Percentiles rank a stretch among this genome's conserved stretches.
Conservation (phyloP, 2,113 vertebrate genomes). For the Perca schrenkii region DNA sequence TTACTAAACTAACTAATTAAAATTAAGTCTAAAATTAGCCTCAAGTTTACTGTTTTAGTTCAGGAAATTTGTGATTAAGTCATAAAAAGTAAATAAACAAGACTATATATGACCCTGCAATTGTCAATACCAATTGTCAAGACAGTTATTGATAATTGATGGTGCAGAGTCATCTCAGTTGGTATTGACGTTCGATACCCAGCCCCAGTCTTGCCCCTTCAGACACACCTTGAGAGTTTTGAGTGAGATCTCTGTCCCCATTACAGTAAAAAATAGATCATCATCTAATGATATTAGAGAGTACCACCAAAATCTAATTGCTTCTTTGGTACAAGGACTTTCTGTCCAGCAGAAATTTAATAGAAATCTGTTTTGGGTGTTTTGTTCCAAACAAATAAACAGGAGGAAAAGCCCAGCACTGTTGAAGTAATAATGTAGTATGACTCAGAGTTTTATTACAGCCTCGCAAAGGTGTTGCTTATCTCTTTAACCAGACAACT, state of each 20-base stretch:
- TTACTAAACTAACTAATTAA: too few relatives aligned
- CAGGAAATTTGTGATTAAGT: background rate
- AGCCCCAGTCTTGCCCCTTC: background rate
- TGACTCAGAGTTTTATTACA: constrained; percentile 62
- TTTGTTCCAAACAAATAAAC: constrained; percentile 40
- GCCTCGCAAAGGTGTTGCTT: constrained; percentile 56
- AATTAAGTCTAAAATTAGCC: too few relatives aligned
- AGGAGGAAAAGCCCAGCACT: constrained; percentile 21
- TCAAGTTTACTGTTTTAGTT: too few relatives aligned
- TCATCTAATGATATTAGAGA: background rate
- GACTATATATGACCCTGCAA: background rate
- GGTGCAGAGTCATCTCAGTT: background rate
- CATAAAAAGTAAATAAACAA: background rate
- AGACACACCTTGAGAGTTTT: background rate
- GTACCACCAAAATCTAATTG: background rate
- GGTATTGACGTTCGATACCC: background rate
- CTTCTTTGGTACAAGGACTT: background rate
- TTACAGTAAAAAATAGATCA: background rate
- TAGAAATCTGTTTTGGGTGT: constrained; percentile 36
- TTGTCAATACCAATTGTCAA: background rate
- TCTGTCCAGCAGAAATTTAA: constrained; percentile 4
- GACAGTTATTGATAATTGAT: background rate
- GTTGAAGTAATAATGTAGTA: constrained; percentile 39
- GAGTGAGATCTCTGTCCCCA: background rate
- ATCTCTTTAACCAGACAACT: constrained; percentile 38